These are phyloP conservation scores for Nannospalax galili DNA, from an alignment of 2,113 vertebrate genomes.

Conservation along the genomic window DNA sequence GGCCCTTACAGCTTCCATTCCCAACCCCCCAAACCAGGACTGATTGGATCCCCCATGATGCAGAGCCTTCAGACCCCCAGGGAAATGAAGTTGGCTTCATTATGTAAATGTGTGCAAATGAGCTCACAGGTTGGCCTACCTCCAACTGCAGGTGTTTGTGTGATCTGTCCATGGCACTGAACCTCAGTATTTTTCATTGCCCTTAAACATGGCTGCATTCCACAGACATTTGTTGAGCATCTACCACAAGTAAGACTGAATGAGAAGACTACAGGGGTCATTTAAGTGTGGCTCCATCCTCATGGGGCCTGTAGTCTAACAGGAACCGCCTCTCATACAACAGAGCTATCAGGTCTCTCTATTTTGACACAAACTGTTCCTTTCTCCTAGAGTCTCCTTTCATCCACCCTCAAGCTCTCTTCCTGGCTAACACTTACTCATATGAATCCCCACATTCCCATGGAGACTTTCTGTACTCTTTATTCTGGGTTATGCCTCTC, in stretches of 20 bases:
- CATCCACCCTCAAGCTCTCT: constrained; percentile 21
- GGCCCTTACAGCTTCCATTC: constrained; percentile 51
- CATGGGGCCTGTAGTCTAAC: constrained; percentile 15
- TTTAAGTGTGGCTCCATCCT: background rate
- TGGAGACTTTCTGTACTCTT: constrained; percentile 68
- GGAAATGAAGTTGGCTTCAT: constrained; percentile 76
- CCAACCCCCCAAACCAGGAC: constrained; percentile 55
- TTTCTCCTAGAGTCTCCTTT: constrained; percentile 56
- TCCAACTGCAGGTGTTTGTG: constrained; percentile 79
- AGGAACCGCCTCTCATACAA: constrained; percentile 31
- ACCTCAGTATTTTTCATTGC: constrained; percentile 54
- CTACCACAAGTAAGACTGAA: constrained; percentile 50
- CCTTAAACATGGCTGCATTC: constrained; percentile 61
- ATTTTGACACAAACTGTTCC: constrained; percentile 55
- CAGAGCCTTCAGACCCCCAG: constrained; percentile 67
- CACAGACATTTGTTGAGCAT: constrained; percentile 64
- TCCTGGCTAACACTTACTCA: constrained; percentile 40
- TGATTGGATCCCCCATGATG: constrained; percentile 74
- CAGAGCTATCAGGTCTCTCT: constrained; percentile 34
- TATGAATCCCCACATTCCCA: constrained; percentile 48
- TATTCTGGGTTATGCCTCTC: constrained; percentile 74
- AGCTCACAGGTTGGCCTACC: constrained; percentile 72
- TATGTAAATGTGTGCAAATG: constrained; percentile 79
- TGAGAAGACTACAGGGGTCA: constrained; percentile 20
- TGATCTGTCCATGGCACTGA: constrained; percentile 74